Evolutionary conservation across 1,140 invertebrate species (phyloP), one percentile per base, ranked within the genome.

Genomic region (Drosophila simulans): DNA sequence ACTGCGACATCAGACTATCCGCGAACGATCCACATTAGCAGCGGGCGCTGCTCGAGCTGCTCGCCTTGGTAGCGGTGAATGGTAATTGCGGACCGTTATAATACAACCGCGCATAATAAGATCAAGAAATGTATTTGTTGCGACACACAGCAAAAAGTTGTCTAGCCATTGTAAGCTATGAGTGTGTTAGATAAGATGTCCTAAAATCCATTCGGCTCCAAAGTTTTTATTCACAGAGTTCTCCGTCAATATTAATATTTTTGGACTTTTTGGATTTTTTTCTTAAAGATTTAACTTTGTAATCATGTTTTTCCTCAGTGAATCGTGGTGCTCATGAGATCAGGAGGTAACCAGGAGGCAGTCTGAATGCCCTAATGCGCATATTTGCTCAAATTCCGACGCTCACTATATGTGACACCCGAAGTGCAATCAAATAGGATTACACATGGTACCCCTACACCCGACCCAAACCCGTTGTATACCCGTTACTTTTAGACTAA

Each of bases 41-140:
- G 75, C 65, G 62, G 63, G 69, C 78, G 72, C 40, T 37, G 54
- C 46, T 49, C 39, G 71, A 51, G 48, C 49, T 75, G 58, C 52
- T 65, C 46, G 77, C 70, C 13, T 86, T 86, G 78, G 53, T 88
- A 88, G 83, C 83, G 83, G 83, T 88, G 83, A 88, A 88, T 88
- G 83, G 83, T 88, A 88, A 88, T 88, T 83, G 83, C 76, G 63
- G 74, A 88, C 83, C 83, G 83, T 88, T 88, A 88, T 82, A 79
- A 83, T 88, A 60, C 83, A 79, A 86, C 83, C 77, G 83, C 64
- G 83, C 79, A 88, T 88, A 86, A 86, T 88, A 83, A 88, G 83
- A 78, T 68, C 69, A 45, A 68, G 69, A 57, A 54, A 66, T 57
- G 48, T 60, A 39, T 62, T 62, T 11, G 17, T 42, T 31, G 62